Evolutionary conservation across 2,888 invertebrate species (phyloP).

Genomic region (Macrophya annulata): DNA sequence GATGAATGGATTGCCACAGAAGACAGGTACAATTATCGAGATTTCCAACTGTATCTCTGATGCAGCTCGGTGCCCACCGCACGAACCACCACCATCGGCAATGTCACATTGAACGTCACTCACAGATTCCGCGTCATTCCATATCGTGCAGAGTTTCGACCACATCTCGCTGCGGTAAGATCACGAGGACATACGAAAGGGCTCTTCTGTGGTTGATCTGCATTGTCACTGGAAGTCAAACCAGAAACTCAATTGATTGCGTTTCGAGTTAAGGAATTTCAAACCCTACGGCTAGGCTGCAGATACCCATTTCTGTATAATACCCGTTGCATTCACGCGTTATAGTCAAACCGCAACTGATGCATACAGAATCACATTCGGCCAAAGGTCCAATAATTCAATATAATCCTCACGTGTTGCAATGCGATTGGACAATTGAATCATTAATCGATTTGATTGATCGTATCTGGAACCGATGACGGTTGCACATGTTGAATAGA

Average conservation of each 20-base stretch:
- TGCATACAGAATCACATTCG: not conserved
- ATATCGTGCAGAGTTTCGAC: conserved; percentile 77
- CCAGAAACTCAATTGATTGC: conserved; percentile 9
- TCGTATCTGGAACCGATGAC: conserved; percentile 76
- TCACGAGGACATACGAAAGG: conserved; percentile 57
- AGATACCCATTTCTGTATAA: not conserved
- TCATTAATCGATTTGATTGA: conserved; percentile 78
- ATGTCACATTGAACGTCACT: conserved; percentile 79
- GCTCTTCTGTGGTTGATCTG: conserved; percentile 26
- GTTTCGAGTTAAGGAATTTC: conserved; percentile 1
- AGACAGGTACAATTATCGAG: conserved; percentile 56
- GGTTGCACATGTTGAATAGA: conserved; percentile 77
- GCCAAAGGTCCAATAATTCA: conserved; percentile 37
- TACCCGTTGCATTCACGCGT: conserved; percentile 18
- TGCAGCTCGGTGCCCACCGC: conserved; percentile 47
- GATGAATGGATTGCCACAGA: conserved; percentile 56
- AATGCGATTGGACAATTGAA: conserved; percentile 72
- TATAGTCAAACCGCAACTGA: not conserved
- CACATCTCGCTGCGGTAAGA: conserved; percentile 79
- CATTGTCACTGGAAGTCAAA: not conserved
- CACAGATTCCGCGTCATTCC: conserved; percentile 78
- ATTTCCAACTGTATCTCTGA: conserved; percentile 54
- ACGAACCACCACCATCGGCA: conserved; percentile 51
- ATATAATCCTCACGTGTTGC: conserved; percentile 49
- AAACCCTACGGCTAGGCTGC: not conserved